Evolutionary conservation across 2,797 vertebrate species (phyloP).

Genomic region (Clarias fuscus): DNA sequence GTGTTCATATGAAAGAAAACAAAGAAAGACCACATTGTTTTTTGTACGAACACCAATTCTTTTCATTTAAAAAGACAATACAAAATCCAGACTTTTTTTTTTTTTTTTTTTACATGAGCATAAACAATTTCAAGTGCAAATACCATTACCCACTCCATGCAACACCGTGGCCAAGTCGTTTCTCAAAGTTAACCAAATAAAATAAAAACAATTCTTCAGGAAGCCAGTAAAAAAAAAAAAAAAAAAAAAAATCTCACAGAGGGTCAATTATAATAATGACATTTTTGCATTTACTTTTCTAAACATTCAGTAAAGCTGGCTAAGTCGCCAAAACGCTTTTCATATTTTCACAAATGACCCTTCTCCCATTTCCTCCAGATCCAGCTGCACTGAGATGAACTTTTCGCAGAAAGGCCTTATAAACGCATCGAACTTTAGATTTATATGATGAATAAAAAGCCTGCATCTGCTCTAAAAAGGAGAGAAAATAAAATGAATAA

Average conservation of each 20-base stretch:
- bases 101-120: slow-evolving; percentile 90
- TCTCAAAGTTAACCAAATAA: slow-evolving; percentile 29
- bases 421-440: neutral
- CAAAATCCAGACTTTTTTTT: slow-evolving; percentile 92
- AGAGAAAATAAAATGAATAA: neutral
- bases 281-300: slow-evolving; percentile 34
- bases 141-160: slow-evolving; percentile 90
- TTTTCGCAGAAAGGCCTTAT: neutral
- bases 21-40: slow-evolving; percentile 63
- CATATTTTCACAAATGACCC: slow-evolving; percentile 30
- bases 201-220: slow-evolving; percentile 22
- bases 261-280: slow-evolving; percentile 28
- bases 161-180: slow-evolving; percentile 80
- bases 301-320: slow-evolving; percentile 47
- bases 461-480: neutral
- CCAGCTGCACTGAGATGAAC: neutral
- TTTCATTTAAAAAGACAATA: slow-evolving; percentile 92
- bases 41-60: slow-evolving; percentile 78
- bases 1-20: slow-evolving; percentile 38
- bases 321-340: slow-evolving; percentile 10
- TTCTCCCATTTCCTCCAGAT: slow-evolving; percentile 14
- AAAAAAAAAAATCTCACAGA: neutral
- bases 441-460: neutral
- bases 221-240: slow-evolving; percentile 14
- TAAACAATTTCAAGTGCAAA: slow-evolving; percentile 98